Conservation (phyloP, 1,140 invertebrate species). For the Heliothis virescens region DNA sequence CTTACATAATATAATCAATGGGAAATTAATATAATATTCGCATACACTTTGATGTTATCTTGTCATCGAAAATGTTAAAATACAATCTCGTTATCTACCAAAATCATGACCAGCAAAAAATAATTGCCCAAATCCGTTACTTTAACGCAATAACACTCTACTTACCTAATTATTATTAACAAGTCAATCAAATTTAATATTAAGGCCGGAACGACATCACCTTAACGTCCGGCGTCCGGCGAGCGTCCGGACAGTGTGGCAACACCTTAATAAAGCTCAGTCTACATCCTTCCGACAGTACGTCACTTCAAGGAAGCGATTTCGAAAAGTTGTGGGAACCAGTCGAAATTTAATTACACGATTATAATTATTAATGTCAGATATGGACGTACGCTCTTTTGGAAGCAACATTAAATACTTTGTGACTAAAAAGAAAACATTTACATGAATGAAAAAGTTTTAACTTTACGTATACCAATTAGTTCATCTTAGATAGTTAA, state of each 20-base stretch:
- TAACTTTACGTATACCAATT: too few species aligned
- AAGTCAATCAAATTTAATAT: constrained; percentile 15
- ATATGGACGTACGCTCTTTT: neutral
- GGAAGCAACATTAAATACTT: neutral
- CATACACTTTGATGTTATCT: neutral
- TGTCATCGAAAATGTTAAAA: too few species aligned
- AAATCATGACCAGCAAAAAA: constrained; percentile 1
- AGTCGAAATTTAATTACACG: constrained; percentile 13
- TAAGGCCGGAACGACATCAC: constrained; percentile 28
- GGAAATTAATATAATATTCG: neutral
- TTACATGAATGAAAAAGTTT: too few species aligned
- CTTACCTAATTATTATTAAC: neutral
- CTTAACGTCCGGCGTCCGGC: neutral
- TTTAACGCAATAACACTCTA: neutral
- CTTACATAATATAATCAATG: too few species aligned
- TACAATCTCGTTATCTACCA: neutral
- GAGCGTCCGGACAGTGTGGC: constrained; percentile 18
- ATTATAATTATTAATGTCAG: constrained; percentile 20
- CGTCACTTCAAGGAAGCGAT: constrained; percentile 36
- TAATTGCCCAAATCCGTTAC: constrained; percentile 22
- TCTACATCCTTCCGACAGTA: constrained; percentile 22
- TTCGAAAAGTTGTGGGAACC: constrained; percentile 35
- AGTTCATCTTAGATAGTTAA: too few species aligned
- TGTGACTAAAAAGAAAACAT: too few species aligned
- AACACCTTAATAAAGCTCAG: constrained; percentile 10